Percentiles rank a stretch among this genome's conserved stretches.
phyloP scores from a whole-genome alignment of 2,797 vertebrate genomes.

The Octomys mimax region DNA sequence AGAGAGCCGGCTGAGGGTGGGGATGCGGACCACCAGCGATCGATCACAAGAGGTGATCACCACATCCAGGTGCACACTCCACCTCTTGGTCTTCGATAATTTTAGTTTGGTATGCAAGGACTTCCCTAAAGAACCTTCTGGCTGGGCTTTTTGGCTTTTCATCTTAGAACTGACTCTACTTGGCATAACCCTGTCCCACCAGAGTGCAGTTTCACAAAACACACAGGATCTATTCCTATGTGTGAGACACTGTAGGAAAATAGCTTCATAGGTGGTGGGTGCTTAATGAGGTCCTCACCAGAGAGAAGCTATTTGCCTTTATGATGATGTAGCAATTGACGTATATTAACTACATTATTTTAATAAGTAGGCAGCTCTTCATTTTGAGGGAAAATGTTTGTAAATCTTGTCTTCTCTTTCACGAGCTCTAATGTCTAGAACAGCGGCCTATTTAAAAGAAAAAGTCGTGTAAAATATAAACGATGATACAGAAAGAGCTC shows the following conservation, averaged over 20 bases:
- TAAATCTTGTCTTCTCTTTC: background rate
- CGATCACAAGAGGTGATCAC: background rate
- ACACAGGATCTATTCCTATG: background rate
- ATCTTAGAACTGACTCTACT: conserved; percentile 9
- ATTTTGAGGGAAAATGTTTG: background rate
- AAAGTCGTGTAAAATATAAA: background rate
- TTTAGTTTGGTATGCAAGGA: background rate
- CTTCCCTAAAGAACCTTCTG: background rate
- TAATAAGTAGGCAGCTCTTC: background rate
- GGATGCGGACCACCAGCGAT: background rate
- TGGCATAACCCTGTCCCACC: background rate
- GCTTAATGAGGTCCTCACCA: background rate
- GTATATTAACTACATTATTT: background rate
- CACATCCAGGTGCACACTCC: background rate
- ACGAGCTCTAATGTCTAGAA: background rate
- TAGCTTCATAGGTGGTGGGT: background rate
- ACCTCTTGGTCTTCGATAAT: background rate
- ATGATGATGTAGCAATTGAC: background rate
- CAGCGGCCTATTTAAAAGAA: background rate
- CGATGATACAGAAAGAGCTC: background rate
- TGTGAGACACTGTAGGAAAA: background rate
- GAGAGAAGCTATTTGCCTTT: background rate
- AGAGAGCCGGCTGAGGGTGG: background rate
- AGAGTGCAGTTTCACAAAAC: background rate
- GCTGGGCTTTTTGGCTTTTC: background rate